Evolutionary conservation across 2,888 invertebrate genomes (phyloP), one percentile per base, ranked within the genome.

Genomic region (Hyles lineata): DNA sequence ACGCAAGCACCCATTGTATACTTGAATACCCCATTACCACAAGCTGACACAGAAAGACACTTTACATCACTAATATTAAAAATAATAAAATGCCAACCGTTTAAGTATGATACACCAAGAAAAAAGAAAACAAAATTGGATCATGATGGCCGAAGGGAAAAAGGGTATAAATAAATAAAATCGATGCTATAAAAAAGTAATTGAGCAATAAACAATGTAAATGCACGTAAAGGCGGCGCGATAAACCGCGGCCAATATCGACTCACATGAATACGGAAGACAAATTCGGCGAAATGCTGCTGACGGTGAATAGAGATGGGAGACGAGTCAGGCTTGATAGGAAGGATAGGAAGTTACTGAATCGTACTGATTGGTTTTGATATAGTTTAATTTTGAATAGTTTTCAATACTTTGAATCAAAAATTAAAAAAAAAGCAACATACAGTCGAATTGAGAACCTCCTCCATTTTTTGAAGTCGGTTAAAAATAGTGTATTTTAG

Each of bases 221-320:
- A 72, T 35, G 72, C 72, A 59, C 70, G 35, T 59, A 60, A 71
- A 70, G 61, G 70, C 75, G 71, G 50, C 74, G 76, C 76, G 76
- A 79, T 79, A 76, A 78, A 78, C 76, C 75, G 79, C 62, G 75
- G 72, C 77, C 77, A 74, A 78, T 78, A 78, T 77, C 74, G 70
- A 52, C 21, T 73, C 67, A 70, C 74, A 75, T 76, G 72, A 73
- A 73, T 74, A 52, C 71, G 73, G 71, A 70, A 73, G 72, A 74
- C 73, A 71, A 74, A 73, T 74, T 74, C 71, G 60, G 25, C 43
- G 74, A 69, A 71, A 73, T 69, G 35, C 55, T 59, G 72, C 25
- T 62, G 15, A 7, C n/a, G 55, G 7, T 23, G 23, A 15, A 43
- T 19, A 62, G 32, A n/a, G n/a, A 21, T 25, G 60, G 6, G 15